phyloP scores from a whole-genome alignment of 2,888 invertebrate species.

The Cosmopolites sordidus region DNA sequence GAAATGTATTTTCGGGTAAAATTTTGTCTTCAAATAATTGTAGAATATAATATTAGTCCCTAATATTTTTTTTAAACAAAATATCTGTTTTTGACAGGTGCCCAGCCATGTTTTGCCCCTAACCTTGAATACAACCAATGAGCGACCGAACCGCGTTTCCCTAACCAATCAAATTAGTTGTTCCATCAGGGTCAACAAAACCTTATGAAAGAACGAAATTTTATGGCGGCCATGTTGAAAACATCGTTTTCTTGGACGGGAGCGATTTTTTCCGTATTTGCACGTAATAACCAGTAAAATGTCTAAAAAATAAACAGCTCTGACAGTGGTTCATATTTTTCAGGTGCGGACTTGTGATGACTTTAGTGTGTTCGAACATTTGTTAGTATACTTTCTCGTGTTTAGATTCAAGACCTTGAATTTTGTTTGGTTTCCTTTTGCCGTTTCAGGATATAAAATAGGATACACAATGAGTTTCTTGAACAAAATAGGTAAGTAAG shows the following conservation, averaged over 20 bases:
- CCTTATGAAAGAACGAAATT: constrained; percentile 51
- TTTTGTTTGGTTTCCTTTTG: constrained; percentile 39
- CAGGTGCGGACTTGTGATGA: constrained; percentile 33
- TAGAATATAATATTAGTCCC: too few species aligned
- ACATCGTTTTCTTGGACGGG: constrained; percentile 48
- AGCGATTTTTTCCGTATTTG: constrained; percentile 46
- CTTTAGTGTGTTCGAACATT: constrained; percentile 32
- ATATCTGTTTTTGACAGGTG: constrained; percentile 45
- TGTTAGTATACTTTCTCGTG: constrained; percentile 33
- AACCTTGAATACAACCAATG: constrained; percentile 51
- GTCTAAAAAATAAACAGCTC: constrained; percentile 24
- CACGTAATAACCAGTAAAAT: constrained; percentile 23
- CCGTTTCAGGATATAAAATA: constrained; percentile 11
- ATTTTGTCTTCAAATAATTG: too few species aligned
- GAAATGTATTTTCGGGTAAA: too few species aligned
- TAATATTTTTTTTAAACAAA: constrained; percentile 19
- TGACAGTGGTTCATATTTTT: constrained; percentile 19
- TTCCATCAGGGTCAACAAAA: constrained; percentile 52
- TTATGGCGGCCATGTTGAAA: constrained; percentile 53
- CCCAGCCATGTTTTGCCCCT: constrained; percentile 49
- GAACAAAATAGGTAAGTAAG: constrained; percentile 15
- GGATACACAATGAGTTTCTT: constrained; percentile 16
- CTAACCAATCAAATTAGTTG: constrained; percentile 44
- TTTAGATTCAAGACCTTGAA: constrained; percentile 49
- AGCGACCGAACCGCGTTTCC: constrained; percentile 39